Evolutionary conservation across 2,797 vertebrate genomes (phyloP).

Genomic region (Acanthis flammea): DNA sequence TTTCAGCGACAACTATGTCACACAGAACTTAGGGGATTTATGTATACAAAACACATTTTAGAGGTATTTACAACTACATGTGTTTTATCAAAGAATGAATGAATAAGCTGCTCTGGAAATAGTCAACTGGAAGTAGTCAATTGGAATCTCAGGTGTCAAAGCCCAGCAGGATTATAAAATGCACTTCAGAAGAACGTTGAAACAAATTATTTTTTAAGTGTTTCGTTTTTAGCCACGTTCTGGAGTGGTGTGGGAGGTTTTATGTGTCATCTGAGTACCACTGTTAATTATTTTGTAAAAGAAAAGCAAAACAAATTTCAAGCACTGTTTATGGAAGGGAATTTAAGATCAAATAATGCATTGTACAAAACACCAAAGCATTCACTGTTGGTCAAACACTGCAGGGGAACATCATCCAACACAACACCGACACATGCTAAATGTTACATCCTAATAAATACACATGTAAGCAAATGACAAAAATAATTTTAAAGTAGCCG

Average conservation of each 20-base stretch:
- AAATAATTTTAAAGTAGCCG: background rate
- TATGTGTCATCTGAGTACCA: background rate
- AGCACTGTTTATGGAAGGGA: background rate
- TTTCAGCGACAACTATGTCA: background rate
- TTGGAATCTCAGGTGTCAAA: background rate
- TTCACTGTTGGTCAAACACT: constrained; percentile 9
- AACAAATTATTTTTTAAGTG: background rate
- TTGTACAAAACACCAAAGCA: constrained; percentile 38
- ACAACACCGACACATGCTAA: constrained; percentile 23
- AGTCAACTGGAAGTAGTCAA: background rate
- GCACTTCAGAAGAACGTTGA: background rate
- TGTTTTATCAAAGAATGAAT: constrained; percentile 33
- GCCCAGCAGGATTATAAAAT: background rate
- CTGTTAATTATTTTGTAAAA: background rate
- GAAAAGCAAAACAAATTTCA: constrained; percentile 14
- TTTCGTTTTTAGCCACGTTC: background rate
- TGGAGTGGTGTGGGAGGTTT: background rate
- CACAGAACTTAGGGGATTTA: background rate
- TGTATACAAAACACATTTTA: constrained; percentile 6
- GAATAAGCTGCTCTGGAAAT: constrained; percentile 11
- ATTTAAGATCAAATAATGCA: constrained; percentile 26
- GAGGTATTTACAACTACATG: background rate
- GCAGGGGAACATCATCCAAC: background rate
- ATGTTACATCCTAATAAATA: constrained; percentile 22
- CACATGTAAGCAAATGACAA: background rate